A percentile compares a stretch with the other conserved stretches of the same genome.
phyloP scores from a whole-genome alignment of 1,140 invertebrate genomes.

The Drosophila dunni region DNA sequence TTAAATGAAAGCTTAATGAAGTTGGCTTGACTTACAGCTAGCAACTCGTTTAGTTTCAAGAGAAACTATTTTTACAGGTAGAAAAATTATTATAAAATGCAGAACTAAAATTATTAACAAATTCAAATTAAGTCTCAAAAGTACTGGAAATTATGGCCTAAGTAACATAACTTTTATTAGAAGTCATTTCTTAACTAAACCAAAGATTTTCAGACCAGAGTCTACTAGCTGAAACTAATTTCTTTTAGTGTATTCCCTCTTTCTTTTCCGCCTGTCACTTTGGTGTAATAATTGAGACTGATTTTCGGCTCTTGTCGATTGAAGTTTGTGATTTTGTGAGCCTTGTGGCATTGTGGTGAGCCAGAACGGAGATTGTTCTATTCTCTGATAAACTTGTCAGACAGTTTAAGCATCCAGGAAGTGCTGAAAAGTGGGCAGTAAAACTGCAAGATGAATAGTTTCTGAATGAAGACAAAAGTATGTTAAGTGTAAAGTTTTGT shows the following conservation, averaged over 20 bases:
- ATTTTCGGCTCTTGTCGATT: conserved; percentile 59
- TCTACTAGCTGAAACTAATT: no score
- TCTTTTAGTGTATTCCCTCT: background rate
- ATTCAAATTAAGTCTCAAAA: no score
- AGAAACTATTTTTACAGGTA: background rate
- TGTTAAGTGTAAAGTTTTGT: background rate
- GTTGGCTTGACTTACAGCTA: conserved; percentile 16
- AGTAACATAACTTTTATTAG: no score
- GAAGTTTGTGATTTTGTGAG: conserved; percentile 50
- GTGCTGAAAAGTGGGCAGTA: background rate
- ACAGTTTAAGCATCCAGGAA: conserved; percentile 5
- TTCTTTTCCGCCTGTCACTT: background rate
- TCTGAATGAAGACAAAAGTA: background rate
- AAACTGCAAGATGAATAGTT: background rate
- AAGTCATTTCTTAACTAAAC: no score
- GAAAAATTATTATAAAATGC: no score
- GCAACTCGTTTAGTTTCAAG: conserved; percentile 29
- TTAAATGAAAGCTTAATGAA: conserved; percentile 80
- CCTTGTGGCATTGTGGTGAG: conserved; percentile 24
- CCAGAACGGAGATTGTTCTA: conserved; percentile 9
- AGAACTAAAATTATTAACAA: no score
- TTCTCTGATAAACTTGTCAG: conserved; percentile 4
- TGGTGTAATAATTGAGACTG: conserved; percentile 71
- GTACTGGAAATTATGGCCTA: no score
- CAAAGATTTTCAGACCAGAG: no score